A percentile compares a stretch with the other conserved stretches of the same genome.
Conservation (phyloP, 1,140 invertebrate species). For the Drosophila erecta region DNA sequence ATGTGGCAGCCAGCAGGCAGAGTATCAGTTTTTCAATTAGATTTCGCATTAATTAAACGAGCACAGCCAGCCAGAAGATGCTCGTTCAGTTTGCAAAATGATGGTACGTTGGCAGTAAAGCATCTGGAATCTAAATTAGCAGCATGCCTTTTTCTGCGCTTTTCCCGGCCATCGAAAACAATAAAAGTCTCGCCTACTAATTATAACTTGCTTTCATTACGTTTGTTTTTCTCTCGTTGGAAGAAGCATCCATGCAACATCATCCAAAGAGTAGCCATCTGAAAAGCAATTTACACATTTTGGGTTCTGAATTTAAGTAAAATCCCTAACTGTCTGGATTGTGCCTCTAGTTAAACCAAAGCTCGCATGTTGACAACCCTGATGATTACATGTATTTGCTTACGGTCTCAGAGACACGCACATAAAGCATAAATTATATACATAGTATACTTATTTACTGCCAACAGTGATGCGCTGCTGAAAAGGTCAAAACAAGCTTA, state of each 20-base stretch:
- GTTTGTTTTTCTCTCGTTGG: too few relatives aligned
- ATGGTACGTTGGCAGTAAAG: conserved; percentile 12
- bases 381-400: conserved; percentile 5
- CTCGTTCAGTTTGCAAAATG: conserved; percentile 9
- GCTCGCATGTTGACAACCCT: conserved; percentile 3
- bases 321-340: not conserved
- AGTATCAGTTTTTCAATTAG: conserved; percentile 72
- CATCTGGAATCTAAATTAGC: conserved; percentile 40
- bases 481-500: not conserved
- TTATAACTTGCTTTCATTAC: conserved; percentile 39
- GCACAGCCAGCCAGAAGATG: conserved; percentile 26
- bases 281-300: too few relatives aligned
- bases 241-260: too few relatives aligned
- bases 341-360: not conserved
- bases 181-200: conserved; percentile 17
- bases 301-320: not conserved
- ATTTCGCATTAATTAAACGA: conserved; percentile 73
- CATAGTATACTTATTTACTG: conserved; percentile 18
- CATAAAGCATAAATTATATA: conserved; percentile 43
- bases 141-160: conserved; percentile 11
- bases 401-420: conserved; percentile 13
- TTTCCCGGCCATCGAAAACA: conserved; percentile 2
- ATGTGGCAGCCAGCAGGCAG: conserved; percentile 18
- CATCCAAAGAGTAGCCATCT: too few relatives aligned
- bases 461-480: conserved; percentile 1